phyloP scores from a whole-genome alignment of 2,797 vertebrate species.

The Merluccius polli region DNA sequence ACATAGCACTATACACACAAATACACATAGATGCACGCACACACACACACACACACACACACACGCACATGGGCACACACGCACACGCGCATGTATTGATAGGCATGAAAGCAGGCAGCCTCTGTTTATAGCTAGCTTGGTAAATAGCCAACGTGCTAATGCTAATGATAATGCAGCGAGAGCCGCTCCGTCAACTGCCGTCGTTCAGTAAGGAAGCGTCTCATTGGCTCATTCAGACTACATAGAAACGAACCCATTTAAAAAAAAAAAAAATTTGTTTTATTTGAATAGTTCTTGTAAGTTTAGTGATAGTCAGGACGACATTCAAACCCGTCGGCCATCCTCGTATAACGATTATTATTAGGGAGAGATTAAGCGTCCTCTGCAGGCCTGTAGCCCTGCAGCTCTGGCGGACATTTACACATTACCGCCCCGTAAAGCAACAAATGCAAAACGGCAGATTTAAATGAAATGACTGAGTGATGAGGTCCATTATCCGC shows the following conservation, averaged over 20 bases:
- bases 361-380: background rate
- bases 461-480: background rate
- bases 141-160: slow-evolving; percentile 22
- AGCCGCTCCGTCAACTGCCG: slow-evolving; percentile 18
- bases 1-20: background rate
- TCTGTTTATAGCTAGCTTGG: slow-evolving; percentile 41
- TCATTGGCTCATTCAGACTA: background rate
- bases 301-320: background rate
- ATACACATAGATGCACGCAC: slow-evolving; percentile 5
- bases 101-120: slow-evolving; percentile 21
- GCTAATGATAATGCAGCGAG: slow-evolving; percentile 35
- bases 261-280: too few species aligned
- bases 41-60: slow-evolving; percentile 15
- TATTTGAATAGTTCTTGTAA: too few species aligned
- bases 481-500: background rate
- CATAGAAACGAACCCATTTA: background rate
- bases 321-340: background rate
- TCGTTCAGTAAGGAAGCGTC: slow-evolving; percentile 8
- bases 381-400: background rate
- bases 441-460: background rate
- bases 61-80: slow-evolving; percentile 5
- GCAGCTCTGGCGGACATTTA: background rate
- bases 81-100: slow-evolving; percentile 6
- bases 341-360: background rate
- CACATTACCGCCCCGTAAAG: background rate